Evolutionary conservation across 2,113 vertebrate genomes (phyloP), one percentile per base, ranked within the genome.

Genomic region (Chionis minor): DNA sequence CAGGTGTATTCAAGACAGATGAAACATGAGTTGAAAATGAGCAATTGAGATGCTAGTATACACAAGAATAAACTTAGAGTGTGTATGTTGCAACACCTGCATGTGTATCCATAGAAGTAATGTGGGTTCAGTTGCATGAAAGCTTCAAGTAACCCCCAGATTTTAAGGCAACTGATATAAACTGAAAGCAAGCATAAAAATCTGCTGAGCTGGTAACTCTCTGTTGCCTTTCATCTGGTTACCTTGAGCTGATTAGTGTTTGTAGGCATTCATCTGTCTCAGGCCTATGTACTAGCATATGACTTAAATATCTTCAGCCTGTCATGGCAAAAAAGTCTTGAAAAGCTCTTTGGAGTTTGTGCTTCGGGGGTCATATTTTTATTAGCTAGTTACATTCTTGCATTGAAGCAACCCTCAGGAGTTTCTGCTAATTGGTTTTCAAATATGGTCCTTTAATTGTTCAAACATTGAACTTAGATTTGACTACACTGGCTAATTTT

Each of bases 371-470:
- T 95, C 61, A 75, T 93, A 78, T 84, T 95, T 95, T 95, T 94
- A 92, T 92, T 91, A 94, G 92, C 73, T 91, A 85, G 69, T 88
- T 81, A 92, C 19, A 62, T 72, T 81, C 49, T 69, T 92, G 81
- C 13, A 0, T 88, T 97, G 70, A 84, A 94, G 40, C 73, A 95
- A 38, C 92, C 66, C 95, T 94, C 81, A 94, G 91, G 95, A 95
- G 95, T 73, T 95, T 85, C 83, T 92, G 95, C 78, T 97, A 97
- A 96, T 96, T 97, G 94, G 86, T 86, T 97, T 97, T 95, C 92
- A 96, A 73, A 82, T 94, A 51, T 26, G 73, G 54, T 94, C 74
- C 75, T 91, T 88, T 97, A 97, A 96, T 97, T 95, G 93, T 93
- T 97, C 87, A 93, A 91, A 81, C 86, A 61, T 4, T 92, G 91